phyloP scores from a whole-genome alignment of 2,113 vertebrate species.

The Micronisus gabar region DNA sequence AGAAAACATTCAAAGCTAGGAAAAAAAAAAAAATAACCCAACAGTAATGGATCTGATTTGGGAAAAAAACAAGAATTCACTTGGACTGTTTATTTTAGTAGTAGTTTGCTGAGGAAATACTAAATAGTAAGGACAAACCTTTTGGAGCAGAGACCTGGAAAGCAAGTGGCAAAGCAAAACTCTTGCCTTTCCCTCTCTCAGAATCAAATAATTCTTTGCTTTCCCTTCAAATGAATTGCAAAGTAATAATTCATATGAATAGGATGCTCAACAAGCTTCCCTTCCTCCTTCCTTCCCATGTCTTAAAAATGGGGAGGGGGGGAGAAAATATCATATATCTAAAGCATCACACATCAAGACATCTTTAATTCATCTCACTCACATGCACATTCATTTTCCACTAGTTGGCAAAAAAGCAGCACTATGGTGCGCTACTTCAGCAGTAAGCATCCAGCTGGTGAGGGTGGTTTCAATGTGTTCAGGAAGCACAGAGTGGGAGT shows the following conservation, averaged over 20 bases:
- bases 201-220: background rate
- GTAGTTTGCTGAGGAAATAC: background rate
- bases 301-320: background rate
- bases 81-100: background rate
- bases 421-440: background rate
- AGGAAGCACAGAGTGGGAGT: background rate
- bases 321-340: background rate
- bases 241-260: background rate
- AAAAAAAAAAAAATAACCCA: background rate
- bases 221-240: background rate
- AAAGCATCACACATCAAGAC: background rate
- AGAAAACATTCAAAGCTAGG: background rate
- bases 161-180: background rate
- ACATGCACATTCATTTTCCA: background rate
- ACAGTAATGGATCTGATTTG: background rate
- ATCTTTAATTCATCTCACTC: background rate
- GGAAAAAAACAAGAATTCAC: background rate
- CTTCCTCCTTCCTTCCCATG: background rate
- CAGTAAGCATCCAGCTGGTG: background rate
- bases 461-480: background rate
- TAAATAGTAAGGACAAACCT: background rate
- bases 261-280: background rate
- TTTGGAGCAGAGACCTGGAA: background rate
- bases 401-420: background rate
- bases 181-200: background rate